phyloP scores from a whole-genome alignment of 1,140 invertebrate species.

The Euglossa dilemma region DNA sequence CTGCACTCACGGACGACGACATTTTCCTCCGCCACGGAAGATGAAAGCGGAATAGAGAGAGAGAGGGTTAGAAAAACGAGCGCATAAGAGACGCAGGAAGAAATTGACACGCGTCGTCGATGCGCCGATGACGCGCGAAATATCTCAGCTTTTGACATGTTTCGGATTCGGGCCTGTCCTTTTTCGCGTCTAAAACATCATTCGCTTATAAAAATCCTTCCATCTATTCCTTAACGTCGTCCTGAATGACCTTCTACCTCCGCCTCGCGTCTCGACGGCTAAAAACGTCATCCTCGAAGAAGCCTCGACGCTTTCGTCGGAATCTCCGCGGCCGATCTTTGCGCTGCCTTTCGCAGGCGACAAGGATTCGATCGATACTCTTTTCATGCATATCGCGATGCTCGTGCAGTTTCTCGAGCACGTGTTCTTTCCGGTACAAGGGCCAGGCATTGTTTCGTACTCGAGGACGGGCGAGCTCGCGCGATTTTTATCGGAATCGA shows the following conservation, averaged over 20 bases:
- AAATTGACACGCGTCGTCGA: constrained; percentile 27
- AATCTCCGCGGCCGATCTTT: background rate
- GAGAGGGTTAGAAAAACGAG: background rate
- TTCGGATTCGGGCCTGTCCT: background rate
- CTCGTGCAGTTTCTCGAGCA: constrained; percentile 3
- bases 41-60: constrained; percentile 3
- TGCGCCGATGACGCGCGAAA: background rate
- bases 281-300: background rate
- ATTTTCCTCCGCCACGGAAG: constrained; percentile 29
- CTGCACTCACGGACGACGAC: constrained; percentile 27
- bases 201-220: too few relatives aligned
- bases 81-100: background rate
- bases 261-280: too few relatives aligned
- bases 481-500: constrained; percentile 15
- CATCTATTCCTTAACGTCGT: too few relatives aligned
- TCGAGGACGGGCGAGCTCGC: background rate
- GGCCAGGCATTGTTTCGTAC: background rate
- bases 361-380: constrained; percentile 18
- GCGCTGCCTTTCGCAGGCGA: background rate
- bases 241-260: too few relatives aligned
- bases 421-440: background rate
- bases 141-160: constrained; percentile 15
- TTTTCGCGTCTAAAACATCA: too few relatives aligned
- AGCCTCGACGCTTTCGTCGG: background rate
- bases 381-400: constrained; percentile 22